Percentiles rank a stretch among this genome's conserved stretches.
Evolutionary conservation across 1,140 invertebrate genomes (phyloP).

Genomic region (Aethina tumida): DNA sequence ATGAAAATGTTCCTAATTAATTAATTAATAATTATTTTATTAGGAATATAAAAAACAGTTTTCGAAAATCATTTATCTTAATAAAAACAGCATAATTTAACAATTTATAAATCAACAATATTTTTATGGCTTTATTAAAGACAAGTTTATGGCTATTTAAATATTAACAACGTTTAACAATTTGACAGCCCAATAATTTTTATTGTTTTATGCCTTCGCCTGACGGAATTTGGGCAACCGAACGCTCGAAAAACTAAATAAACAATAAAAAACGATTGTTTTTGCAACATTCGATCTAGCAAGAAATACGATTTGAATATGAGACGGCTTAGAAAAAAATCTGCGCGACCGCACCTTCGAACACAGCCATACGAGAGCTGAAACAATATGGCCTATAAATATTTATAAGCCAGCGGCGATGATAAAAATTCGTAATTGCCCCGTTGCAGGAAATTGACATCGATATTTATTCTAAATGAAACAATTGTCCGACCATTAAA

Average conservation of each 20-base stretch:
- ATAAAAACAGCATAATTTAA: too few species aligned
- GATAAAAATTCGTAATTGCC: slow-evolving; percentile 11
- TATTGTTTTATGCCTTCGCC: slow-evolving; percentile 6
- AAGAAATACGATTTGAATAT: slow-evolving; percentile 12
- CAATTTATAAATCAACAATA: too few species aligned
- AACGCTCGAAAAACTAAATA: neutral
- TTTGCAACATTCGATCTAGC: slow-evolving; percentile 9
- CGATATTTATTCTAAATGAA: slow-evolving; percentile 1
- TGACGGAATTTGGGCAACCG: neutral
- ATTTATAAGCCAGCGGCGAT: slow-evolving; percentile 10
- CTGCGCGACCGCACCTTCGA: slow-evolving; percentile 8
- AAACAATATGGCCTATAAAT: slow-evolving; percentile 8
- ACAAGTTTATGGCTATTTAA: too few species aligned
- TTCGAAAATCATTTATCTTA: slow-evolving; percentile 11
- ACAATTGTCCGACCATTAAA: slow-evolving; percentile 9
- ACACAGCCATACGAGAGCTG: slow-evolving; percentile 8
- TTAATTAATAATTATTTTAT: neutral
- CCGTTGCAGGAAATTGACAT: slow-evolving; percentile 6
- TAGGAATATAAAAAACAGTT: neutral
- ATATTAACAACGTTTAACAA: slow-evolving; percentile 10
- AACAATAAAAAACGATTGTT: slow-evolving; percentile 8
- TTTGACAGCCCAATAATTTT: slow-evolving; percentile 5
- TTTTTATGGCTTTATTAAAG: too few species aligned
- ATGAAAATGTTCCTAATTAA: neutral
- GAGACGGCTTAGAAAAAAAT: slow-evolving; percentile 8